phyloP scores from a whole-genome alignment of 2,113 vertebrate genomes.

The Serinus canaria region DNA sequence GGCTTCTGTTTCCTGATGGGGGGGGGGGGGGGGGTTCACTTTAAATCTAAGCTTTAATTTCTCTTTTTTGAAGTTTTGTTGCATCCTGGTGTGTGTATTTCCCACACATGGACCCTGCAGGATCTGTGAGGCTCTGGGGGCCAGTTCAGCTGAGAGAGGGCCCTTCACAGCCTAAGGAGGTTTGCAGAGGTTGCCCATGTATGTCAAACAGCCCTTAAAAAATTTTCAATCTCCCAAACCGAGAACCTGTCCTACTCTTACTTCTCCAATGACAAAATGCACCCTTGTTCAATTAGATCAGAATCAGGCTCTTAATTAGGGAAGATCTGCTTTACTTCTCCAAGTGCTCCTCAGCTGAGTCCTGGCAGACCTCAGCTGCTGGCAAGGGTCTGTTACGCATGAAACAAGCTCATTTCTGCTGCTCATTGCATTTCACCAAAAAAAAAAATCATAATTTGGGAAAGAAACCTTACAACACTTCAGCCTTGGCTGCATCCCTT shows the following conservation, averaged over 20 bases:
- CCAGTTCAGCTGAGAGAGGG: not conserved
- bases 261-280: not conserved
- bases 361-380: constrained; percentile 15
- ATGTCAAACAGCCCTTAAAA: not conserved
- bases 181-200: not conserved
- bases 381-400: not conserved
- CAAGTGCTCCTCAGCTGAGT: not conserved
- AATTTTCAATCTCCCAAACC: not conserved
- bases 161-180: not conserved
- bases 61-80: not conserved
- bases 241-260: not conserved
- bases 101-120: accelerated
- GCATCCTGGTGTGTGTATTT: not conserved
- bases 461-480: not conserved
- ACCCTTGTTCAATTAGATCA: not conserved
- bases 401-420: not conserved
- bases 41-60: not conserved
- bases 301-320: not conserved
- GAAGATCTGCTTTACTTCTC: not conserved
- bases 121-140: not conserved
- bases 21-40: not conserved
- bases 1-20: not conserved
- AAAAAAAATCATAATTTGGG: not conserved
- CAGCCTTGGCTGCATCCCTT: not conserved
- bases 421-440: not conserved